phyloP scores from a whole-genome alignment of 1,140 invertebrate species.

The Helicorthomorpha holstii region DNA sequence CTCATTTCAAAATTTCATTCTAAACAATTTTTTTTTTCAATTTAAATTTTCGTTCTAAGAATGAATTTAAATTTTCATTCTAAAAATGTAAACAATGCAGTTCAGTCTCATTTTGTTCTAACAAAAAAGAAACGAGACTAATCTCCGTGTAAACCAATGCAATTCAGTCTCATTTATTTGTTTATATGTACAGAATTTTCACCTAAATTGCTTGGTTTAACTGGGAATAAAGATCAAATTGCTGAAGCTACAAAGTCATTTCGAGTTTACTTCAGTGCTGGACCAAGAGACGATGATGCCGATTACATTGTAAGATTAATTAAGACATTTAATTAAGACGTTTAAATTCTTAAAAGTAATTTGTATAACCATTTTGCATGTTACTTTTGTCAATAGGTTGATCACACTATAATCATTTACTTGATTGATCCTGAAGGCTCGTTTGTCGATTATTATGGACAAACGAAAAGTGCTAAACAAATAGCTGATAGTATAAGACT shows the following conservation, averaged over 20 bases:
- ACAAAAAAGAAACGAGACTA: too few species aligned
- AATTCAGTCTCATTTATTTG: too few species aligned
- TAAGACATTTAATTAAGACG: neutral
- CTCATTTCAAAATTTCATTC: too few species aligned
- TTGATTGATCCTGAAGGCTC: constrained; percentile 87
- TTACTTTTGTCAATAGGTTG: constrained; percentile 46
- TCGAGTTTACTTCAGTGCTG: constrained; percentile 88
- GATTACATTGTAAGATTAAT: constrained; percentile 80
- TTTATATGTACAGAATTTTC: constrained; percentile 88
- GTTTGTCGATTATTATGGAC: constrained; percentile 95
- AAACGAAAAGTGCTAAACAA: constrained; percentile 63
- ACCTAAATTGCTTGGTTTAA: constrained; percentile 77
- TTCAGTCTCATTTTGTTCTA: too few species aligned
- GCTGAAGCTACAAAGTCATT: constrained; percentile 74
- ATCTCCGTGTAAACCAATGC: too few species aligned
- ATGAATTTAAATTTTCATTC: too few species aligned
- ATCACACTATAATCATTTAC: constrained; percentile 98
- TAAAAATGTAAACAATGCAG: too few species aligned
- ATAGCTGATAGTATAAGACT: constrained; percentile 52
- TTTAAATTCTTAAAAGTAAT: neutral
- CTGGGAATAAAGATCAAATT: constrained; percentile 75
- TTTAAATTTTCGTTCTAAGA: too few species aligned
- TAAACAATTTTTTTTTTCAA: too few species aligned
- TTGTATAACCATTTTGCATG: too few species aligned
- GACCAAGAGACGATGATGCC: constrained; percentile 75